Evolutionary conservation across 2,113 vertebrate species (phyloP), one percentile per base, ranked within the genome.

Genomic region (Morphnarchus princeps): DNA sequence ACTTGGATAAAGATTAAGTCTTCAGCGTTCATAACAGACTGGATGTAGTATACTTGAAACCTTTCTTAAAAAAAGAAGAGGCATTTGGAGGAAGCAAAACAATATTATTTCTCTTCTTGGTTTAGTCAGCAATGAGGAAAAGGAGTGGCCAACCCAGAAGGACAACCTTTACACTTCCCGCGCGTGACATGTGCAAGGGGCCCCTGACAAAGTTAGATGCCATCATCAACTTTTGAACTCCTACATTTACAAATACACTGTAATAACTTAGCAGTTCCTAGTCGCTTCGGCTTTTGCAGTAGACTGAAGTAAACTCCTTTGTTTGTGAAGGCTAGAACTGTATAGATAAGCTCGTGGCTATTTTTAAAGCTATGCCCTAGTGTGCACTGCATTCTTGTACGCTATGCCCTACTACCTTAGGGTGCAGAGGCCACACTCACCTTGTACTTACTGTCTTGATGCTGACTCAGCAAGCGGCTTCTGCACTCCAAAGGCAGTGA

Each of bases 401-500:
- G 43, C 69, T 8, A 0, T 7, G 13, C 45, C 34, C 32, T 16
- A 5, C 62, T 11, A 4, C 62, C 31, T 10, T 6, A 16, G 0
- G 6, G 61, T 20, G 29, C 45, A 47, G 40, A 38, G 18, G 55
- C 26, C 28, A 50, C 12, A 95, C 98, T 98, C 84, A 98, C 98
- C 98, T 96, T 25, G 8, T 34, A 10, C 52, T 97, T 89, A 98
- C 45, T 97, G 97, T 29, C 6, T 96, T 4, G 97, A 63, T 0
- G 95, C 78, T 42, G 67, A 3, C 9, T 96, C 95, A 31, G 82
- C 26, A 18, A 38, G 18, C 2, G 99, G 98, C 61, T 97, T 98
- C 97, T 99, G 99, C 40, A 99, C 99, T 2, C 99, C 99, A 22
- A 99, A 99, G 24, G 99, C 99, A 2, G 99, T 99, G 96, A 99